These are phyloP conservation scores for Siniperca obscura DNA, from an alignment of 2,797 vertebrate species.

Conservation along the genomic window DNA sequence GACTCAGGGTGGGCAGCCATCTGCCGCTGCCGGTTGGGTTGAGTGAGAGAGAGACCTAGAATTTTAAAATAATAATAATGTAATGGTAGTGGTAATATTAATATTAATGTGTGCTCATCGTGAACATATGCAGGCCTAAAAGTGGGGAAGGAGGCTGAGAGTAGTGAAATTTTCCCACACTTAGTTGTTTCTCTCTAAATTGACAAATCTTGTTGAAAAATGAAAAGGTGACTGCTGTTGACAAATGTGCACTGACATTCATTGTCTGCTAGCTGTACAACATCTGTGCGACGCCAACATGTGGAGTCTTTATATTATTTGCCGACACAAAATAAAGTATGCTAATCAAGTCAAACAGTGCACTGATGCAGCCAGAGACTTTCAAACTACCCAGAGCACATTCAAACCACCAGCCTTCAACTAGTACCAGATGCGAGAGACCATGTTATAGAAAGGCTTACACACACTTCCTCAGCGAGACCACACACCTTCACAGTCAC, in stretches of 20 bases:
- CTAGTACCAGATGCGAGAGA: slow-evolving; percentile 72
- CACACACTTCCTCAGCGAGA: slow-evolving; percentile 65
- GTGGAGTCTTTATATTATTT: slow-evolving; percentile 30
- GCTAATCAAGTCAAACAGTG: slow-evolving; percentile 62
- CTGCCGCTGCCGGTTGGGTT: no score
- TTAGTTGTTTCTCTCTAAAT: slow-evolving; percentile 19
- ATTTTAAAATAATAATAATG: no score
- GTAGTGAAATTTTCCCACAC: background rate
- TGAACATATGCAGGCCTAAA: background rate
- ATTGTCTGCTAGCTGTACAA: background rate
- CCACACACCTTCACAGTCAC: slow-evolving; percentile 71
- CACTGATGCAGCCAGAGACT: slow-evolving; percentile 53
- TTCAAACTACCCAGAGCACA: slow-evolving; percentile 53
- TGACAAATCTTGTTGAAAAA: slow-evolving; percentile 3
- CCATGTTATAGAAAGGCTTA: slow-evolving; percentile 56
- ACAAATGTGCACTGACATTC: slow-evolving; percentile 1
- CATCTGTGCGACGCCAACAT: background rate
- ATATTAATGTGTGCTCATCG: background rate
- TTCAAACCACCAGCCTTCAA: slow-evolving; percentile 73
- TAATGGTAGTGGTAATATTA: no score
- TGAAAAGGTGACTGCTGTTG: slow-evolving; percentile 15
- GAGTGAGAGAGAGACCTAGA: no score
- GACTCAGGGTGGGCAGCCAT: no score
- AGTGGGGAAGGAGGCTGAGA: background rate
- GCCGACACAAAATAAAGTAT: slow-evolving; percentile 34